Conservation (phyloP, 2,797 vertebrate species). For the Arrhamphus sclerolepis region DNA sequence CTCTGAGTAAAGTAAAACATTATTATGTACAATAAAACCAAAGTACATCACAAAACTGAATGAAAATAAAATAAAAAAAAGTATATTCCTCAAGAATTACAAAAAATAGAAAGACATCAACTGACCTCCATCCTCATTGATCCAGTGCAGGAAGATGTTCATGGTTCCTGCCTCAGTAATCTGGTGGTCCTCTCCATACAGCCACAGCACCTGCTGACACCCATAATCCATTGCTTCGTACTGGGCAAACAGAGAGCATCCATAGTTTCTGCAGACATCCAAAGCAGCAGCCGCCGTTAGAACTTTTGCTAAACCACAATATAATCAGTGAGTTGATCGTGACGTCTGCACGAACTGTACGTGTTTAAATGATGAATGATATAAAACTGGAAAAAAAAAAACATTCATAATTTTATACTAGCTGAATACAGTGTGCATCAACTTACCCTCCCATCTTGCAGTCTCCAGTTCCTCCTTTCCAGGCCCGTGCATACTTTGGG, state of each 20-base stretch:
- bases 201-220: constrained; percentile 93
- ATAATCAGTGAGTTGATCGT: no score
- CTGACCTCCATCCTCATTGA: constrained; percentile 92
- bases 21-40: not conserved
- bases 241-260: constrained; percentile 83
- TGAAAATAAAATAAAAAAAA: not conserved
- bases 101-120: constrained; percentile 39
- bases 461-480: constrained; percentile 91
- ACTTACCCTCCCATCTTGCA: constrained; percentile 92
- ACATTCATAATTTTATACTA: not conserved
- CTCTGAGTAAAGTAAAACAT: constrained; percentile 70
- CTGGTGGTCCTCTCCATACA: constrained; percentile 89
- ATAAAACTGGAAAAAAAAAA: no score
- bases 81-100: no score
- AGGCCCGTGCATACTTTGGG: constrained; percentile 88
- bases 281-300: constrained; percentile 10
- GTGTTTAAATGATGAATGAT: no score
- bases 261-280: constrained; percentile 85
- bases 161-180: constrained; percentile 93
- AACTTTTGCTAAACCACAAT: not conserved
- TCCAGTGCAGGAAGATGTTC: constrained; percentile 93
- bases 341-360: no score
- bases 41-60: no score
- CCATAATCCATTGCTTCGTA: constrained; percentile 82
- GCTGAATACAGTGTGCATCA: not conserved